Base-by-base conservation (phyloP, 2,113 vertebrate species). In the Verasper variegatus region DNA sequence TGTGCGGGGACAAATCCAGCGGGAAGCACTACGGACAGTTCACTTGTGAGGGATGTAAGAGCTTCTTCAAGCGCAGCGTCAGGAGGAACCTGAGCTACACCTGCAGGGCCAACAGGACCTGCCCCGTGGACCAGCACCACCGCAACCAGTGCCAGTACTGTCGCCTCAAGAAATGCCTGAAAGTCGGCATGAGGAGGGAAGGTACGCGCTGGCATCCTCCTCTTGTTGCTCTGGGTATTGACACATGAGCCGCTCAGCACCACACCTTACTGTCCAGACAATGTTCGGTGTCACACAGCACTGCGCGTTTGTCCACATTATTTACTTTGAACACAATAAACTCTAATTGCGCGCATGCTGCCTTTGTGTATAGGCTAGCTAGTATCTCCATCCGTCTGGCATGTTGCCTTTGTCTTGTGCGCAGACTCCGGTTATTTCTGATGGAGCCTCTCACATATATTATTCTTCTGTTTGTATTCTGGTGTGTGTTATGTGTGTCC, bases 21-120 rank as follows among this genome's bases (percentile, higher is more conserved):
- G 97, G 97, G 76, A 98, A 98, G 84, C 97, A 98, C 92, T 98
- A 98, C 87, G 97, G 97, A 91, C 97, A 98, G 94, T 98, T 98
- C 94, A 97, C 97, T 17, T 98, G 97, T 83, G 97, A 98, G 85
- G 97, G 97, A 90, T 98, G 97, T 95, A 97, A 97, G 93, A 97
- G 96, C 94, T 97, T 97, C 94, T 97, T 97, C 83, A 97, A 97
- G 88, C 94, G 96, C 86, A 96, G 96, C 93, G 96, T 97, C 78
- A 92, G 96, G 80, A 94, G 96, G 91, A 97, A 97, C 94, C 95
- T 97, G 90, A 94, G 74, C 90, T 97, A 97, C 93, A 97, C 96
- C 88, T 97, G 96, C 94, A 94, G 96, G 87, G 96, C 96, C 91
- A 97, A 95, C 95, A 94, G 96, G 92, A 96, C 92, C 95, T 97